phyloP scores from a whole-genome alignment of 64 coral and sea anemone species.

The Dendronephthya gigantea region DNA sequence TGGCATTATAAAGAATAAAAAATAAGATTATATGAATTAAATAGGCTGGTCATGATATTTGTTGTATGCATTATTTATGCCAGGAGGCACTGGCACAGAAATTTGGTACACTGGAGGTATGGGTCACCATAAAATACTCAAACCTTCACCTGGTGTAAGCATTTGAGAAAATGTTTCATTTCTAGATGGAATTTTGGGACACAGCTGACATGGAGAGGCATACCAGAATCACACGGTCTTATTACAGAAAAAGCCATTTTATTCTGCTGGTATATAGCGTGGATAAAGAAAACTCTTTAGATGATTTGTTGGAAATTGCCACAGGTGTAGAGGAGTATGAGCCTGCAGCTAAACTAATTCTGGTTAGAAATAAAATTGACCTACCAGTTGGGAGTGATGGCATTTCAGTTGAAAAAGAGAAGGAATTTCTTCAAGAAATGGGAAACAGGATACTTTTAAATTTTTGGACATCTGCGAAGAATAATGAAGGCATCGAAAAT shows the following conservation, averaged over 20 bases:
- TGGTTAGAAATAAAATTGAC: conserved; percentile 10
- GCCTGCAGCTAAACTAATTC: background rate
- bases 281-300: background rate
- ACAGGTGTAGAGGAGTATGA: background rate
- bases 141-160: no score
- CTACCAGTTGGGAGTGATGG: background rate
- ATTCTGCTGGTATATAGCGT: background rate
- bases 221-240: background rate
- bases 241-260: background rate
- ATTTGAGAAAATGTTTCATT: background rate
- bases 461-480: background rate
- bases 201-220: conserved; percentile 6
- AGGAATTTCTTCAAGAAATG: background rate
- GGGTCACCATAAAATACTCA: no score
- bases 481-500: background rate
- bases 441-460: background rate
- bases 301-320: background rate
- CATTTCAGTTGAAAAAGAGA: background rate
- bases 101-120: no score
- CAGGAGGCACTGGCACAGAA: no score
- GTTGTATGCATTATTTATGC: no score
- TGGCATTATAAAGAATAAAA: no score
- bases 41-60: no score
- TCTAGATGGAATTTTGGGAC: conserved; percentile 2
- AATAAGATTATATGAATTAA: no score